phyloP scores from a whole-genome alignment of 2,888 invertebrate genomes.

The Pseudococcus jackbeardsleyi region DNA sequence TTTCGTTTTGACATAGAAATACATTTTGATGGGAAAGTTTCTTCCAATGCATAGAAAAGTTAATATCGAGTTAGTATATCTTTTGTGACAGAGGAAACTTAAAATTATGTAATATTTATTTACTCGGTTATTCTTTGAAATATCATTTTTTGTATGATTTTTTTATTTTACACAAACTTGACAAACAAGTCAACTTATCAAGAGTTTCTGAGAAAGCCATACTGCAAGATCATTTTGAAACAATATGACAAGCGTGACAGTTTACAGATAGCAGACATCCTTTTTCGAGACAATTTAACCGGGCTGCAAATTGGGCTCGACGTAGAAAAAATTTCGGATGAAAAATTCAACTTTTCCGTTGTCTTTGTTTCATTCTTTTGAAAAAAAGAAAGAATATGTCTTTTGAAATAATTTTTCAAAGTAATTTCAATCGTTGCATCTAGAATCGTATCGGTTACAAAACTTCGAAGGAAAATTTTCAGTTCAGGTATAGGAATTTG shows the following conservation, averaged over 20 bases:
- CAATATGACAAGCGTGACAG: constrained; percentile 14
- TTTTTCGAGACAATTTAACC: not conserved
- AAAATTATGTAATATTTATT: not conserved
- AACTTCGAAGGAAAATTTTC: too few relatives aligned
- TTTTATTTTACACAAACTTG: not conserved
- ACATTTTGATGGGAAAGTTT: not conserved
- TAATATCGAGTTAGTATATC: not conserved
- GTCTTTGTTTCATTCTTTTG: not conserved
- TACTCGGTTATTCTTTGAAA: not conserved
- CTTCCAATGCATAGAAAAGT: not conserved
- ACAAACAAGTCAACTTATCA: constrained; percentile 18
- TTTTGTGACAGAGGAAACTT: not conserved
- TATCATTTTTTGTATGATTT: not conserved
- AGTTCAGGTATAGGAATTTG: too few relatives aligned
- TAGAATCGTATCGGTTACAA: too few relatives aligned
- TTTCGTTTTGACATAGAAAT: not conserved
- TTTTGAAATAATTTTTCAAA: not conserved
- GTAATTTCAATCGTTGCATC: too few relatives aligned
- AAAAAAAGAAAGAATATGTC: not conserved
- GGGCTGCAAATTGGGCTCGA: not conserved
- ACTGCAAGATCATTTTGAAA: not conserved
- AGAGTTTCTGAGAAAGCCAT: not conserved
- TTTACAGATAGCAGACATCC: not conserved
- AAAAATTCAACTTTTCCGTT: not conserved
- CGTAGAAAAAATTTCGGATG: not conserved